A percentile compares a stretch with the other conserved stretches of the same genome.
Evolutionary conservation across 2,113 vertebrate genomes (phyloP).

Genomic region (Rhinolophus sinicus): DNA sequence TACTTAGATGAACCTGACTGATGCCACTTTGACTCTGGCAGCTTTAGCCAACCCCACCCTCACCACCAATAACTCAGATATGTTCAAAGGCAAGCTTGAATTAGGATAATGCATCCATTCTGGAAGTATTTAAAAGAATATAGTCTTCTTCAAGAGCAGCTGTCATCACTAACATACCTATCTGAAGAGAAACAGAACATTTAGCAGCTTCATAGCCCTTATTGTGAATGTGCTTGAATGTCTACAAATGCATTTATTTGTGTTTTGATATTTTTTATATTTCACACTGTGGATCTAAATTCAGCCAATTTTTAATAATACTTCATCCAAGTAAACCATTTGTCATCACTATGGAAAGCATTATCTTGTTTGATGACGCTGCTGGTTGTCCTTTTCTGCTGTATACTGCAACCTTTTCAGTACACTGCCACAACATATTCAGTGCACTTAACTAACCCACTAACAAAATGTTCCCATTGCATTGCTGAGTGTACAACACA

Average conservation of each 20-base stretch:
- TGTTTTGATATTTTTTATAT: conserved; percentile 13
- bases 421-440: background rate
- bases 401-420: background rate
- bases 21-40: conserved; percentile 33
- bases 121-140: conserved; percentile 20
- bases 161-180: conserved; percentile 36
- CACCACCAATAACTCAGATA: conserved; percentile 19
- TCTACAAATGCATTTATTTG: conserved; percentile 37
- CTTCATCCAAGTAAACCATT: background rate
- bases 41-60: background rate
- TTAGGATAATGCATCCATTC: background rate
- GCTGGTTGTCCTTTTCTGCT: conserved; percentile 45
- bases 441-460: conserved; percentile 4
- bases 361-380: conserved; percentile 10
- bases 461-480: conserved; percentile 22
- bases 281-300: conserved; percentile 27
- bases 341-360: conserved; percentile 32
- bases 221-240: background rate
- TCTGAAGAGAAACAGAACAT: conserved; percentile 44
- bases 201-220: conserved; percentile 38
- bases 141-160: background rate
- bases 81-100: conserved; percentile 53
- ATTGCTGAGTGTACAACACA: conserved; percentile 5
- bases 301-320: conserved; percentile 3
- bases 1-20: conserved; percentile 38